phyloP scores from a whole-genome alignment of 2,797 vertebrate genomes.

The Cynodonichthys magdalenae region DNA sequence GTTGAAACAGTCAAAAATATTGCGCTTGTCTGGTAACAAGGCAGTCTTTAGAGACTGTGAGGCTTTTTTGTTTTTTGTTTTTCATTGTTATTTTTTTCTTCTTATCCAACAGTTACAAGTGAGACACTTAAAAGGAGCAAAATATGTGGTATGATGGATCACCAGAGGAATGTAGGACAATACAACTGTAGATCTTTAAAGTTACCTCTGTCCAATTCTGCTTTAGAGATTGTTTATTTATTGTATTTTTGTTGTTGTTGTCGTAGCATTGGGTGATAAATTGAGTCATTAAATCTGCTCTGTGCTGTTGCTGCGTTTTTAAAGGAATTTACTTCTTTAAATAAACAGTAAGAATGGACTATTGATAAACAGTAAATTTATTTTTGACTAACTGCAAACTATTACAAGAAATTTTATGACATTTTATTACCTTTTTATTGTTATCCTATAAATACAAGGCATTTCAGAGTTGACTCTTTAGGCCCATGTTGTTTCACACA shows the following conservation, averaged over 20 bases:
- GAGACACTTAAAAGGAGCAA: slow-evolving; percentile 63
- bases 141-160: slow-evolving; percentile 71
- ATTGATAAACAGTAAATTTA: slow-evolving; percentile 14
- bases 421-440: slow-evolving; percentile 36
- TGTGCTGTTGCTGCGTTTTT: slow-evolving; percentile 16
- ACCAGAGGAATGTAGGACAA: slow-evolving; percentile 62
- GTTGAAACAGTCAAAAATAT: slow-evolving; percentile 46
- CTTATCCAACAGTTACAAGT: slow-evolving; percentile 43
- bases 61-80: slow-evolving; percentile 61
- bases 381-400: slow-evolving; percentile 16
- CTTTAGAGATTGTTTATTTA: slow-evolving; percentile 50
- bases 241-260: slow-evolving; percentile 36
- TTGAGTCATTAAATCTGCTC: slow-evolving; percentile 53
- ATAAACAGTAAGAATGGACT: slow-evolving; percentile 17
- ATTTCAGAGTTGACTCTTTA: slow-evolving; percentile 29
- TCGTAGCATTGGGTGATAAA: slow-evolving; percentile 54
- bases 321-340: slow-evolving; percentile 13
- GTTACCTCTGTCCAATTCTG: slow-evolving; percentile 43
- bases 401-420: slow-evolving; percentile 13
- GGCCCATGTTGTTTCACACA: slow-evolving; percentile 34
- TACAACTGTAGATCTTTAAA: slow-evolving; percentile 49
- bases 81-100: slow-evolving; percentile 27
- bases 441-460: slow-evolving; percentile 27
- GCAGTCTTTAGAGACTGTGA: slow-evolving; percentile 53
- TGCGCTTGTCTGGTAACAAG: slow-evolving; percentile 38